A percentile compares a stretch with the other conserved stretches of the same genome.
Evolutionary conservation across 2,797 vertebrate species (phyloP).

Genomic region (Pagetopsis macropterus): DNA sequence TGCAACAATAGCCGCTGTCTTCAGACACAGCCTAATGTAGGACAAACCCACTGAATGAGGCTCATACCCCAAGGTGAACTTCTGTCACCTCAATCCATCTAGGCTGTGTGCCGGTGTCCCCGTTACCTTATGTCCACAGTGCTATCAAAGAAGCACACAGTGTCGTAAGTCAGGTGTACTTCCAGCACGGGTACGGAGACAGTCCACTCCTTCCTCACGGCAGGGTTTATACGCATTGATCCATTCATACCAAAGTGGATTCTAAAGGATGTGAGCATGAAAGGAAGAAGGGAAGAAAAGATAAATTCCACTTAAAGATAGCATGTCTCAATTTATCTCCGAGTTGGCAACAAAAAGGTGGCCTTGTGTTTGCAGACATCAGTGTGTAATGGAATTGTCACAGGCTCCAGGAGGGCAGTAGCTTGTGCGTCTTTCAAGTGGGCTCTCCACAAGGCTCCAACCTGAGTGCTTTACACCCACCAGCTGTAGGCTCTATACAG

Average conservation of each 20-base stretch:
- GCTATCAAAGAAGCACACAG: constrained; percentile 90
- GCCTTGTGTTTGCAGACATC: not conserved
- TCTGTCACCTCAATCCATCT: constrained; percentile 72
- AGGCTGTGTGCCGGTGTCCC: constrained; percentile 48
- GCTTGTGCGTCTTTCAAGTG: not conserved
- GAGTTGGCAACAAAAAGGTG: constrained; percentile 14
- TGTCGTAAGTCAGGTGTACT: constrained; percentile 87
- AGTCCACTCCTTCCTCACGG: constrained; percentile 71
- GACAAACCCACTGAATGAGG: constrained; percentile 64
- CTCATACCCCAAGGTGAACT: constrained; percentile 73
- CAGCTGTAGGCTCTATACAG: not conserved
- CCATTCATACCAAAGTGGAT: constrained; percentile 98
- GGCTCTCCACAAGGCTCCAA: not conserved
- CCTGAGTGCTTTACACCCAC: not conserved
- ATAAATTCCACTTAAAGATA: constrained; percentile 23
- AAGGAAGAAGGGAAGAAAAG: constrained; percentile 15
- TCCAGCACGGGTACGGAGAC: constrained; percentile 79
- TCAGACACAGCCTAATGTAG: constrained; percentile 64
- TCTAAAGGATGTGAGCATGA: constrained; percentile 71
- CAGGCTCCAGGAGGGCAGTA: not conserved
- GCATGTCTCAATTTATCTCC: constrained; percentile 8
- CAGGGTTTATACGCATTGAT: constrained; percentile 88
- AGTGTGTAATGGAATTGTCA: constrained; percentile 14
- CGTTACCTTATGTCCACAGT: constrained; percentile 89
- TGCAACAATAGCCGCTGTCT: constrained; percentile 46